Conservation (phyloP, 35 echinoderm and acorn worm genomes). For the Holothuria glaberrima region DNA sequence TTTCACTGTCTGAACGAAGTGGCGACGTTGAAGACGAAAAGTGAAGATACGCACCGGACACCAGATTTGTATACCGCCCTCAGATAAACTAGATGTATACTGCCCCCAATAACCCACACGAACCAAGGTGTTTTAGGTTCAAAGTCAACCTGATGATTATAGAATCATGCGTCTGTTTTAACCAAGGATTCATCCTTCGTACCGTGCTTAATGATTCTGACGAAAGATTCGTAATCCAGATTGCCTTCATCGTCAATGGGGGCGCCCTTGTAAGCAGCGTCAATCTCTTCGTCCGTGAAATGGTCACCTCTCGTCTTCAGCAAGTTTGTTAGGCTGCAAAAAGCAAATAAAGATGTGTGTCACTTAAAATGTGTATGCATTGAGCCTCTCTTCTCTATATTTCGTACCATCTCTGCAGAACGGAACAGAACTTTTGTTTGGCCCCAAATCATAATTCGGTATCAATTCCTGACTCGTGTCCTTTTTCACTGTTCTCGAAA, state of each 20-base stretch:
- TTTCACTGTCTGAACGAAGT: not conserved
- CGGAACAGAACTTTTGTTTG: no score
- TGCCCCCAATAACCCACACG: not conserved
- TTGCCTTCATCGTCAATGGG: slow-evolving; percentile 91
- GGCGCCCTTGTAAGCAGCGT: slow-evolving; percentile 85
- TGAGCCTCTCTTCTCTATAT: no score
- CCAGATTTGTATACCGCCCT: not conserved
- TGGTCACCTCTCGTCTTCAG: slow-evolving; percentile 87
- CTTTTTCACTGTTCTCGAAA: no score
- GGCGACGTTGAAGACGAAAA: not conserved
- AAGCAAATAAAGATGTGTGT: no score
- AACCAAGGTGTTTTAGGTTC: not conserved
- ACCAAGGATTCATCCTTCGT: slow-evolving; percentile 97
- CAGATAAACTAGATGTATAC: not conserved
- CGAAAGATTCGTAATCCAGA: slow-evolving; percentile 82
- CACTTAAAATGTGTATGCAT: no score
- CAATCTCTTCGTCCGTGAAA: slow-evolving; percentile 82
- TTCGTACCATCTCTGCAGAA: no score
- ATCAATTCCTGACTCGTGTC: no score
- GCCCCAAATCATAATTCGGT: no score
- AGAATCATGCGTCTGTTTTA: slow-evolving; percentile 39
- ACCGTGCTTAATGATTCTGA: slow-evolving; percentile 93
- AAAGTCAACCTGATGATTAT: no score
- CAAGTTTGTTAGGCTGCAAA: slow-evolving; percentile 73
- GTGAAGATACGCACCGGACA: slow-evolving; percentile 19